Evolutionary conservation across 37 sponge, comb jelly and placozoan species (phyloP).

Genomic region (Halisarca cf. caerulea): DNA sequence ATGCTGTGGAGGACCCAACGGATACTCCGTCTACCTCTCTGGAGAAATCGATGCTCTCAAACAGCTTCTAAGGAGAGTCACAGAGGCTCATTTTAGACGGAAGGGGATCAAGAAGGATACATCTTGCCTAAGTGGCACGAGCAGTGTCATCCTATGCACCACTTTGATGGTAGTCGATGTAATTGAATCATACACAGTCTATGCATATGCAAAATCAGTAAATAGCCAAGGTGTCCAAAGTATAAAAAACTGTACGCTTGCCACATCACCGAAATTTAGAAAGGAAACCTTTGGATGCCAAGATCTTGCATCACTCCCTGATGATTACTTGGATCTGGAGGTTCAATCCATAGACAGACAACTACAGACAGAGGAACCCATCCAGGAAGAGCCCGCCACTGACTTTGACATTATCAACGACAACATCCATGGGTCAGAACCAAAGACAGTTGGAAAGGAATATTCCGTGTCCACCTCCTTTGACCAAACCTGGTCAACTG

Average conservation of each 20-base stretch:
- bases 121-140: too few relatives aligned
- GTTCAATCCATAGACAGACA: neutral
- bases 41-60: neutral
- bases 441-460: neutral
- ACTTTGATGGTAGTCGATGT: too few relatives aligned
- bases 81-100: too few relatives aligned
- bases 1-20: conserved; percentile 8
- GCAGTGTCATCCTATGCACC: too few relatives aligned
- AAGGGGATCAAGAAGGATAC: too few relatives aligned
- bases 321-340: neutral
- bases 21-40: neutral
- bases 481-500: neutral
- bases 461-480: neutral
- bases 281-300: neutral
- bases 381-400: neutral
- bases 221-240: neutral
- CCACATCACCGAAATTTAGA: neutral
- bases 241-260: neutral
- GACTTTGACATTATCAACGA: neutral
- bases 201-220: neutral
- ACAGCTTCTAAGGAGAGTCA: neutral
- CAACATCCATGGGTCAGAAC: neutral
- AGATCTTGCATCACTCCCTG: neutral
- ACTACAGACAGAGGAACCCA: neutral
- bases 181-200: neutral